Conservation (phyloP, 2,797 vertebrate genomes). For the Orestias chungarensis region DNA sequence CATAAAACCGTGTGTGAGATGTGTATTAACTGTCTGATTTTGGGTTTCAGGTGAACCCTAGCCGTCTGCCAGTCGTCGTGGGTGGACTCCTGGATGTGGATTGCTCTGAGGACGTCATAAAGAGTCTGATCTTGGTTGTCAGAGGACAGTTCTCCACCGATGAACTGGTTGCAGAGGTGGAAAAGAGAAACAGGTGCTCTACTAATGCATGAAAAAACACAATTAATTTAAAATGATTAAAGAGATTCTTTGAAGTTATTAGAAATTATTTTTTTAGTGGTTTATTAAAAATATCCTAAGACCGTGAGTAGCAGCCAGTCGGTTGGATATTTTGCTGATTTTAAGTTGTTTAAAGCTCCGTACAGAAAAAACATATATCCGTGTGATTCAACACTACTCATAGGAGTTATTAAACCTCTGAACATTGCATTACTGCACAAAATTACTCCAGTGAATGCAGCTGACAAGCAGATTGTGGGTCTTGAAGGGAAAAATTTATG, state of each 20-base stretch:
- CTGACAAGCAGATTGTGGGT: too few species aligned
- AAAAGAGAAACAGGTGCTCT: slow-evolving; percentile 94
- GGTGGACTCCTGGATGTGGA: slow-evolving; percentile 97
- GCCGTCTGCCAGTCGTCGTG: slow-evolving; percentile 95
- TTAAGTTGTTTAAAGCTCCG: background rate
- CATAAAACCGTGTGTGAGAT: background rate
- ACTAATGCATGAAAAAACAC: background rate
- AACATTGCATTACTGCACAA: too few species aligned
- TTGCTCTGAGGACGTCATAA: slow-evolving; percentile 98
- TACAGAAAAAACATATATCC: background rate
- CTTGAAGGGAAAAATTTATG: too few species aligned
- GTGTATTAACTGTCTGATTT: background rate
- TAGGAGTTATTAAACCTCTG: too few species aligned
- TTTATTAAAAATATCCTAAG: too few species aligned
- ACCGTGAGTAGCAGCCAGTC: too few species aligned
- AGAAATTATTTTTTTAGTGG: background rate
- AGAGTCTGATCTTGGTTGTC: slow-evolving; percentile 96
- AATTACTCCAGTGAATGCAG: too few species aligned
- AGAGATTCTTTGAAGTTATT: background rate
- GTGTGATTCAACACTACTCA: too few species aligned
- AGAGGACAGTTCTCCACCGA: slow-evolving; percentile 98
- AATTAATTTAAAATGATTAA: background rate
- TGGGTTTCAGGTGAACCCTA: slow-evolving; percentile 90
- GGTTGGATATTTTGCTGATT: background rate
- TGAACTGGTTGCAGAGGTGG: slow-evolving; percentile 97